These are phyloP conservation scores for Hiodon tergisus DNA, from an alignment of 2,113 vertebrate species.

Conservation along the genomic window DNA sequence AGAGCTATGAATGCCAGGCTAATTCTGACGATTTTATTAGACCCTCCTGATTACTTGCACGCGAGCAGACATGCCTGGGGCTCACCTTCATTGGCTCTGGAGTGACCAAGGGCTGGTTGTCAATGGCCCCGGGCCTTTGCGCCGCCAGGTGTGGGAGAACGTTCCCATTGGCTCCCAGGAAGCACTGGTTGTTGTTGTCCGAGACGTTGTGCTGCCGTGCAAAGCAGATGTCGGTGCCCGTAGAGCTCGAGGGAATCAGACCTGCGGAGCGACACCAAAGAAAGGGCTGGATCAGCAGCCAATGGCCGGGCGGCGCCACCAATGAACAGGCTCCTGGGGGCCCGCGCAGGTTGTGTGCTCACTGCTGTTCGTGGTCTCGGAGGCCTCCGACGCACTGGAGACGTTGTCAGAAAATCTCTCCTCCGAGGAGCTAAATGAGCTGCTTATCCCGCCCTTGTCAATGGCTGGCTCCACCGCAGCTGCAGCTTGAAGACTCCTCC, in stretches of 20 bases:
- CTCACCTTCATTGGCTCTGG: slow-evolving; percentile 83
- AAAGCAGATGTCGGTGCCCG: slow-evolving; percentile 78
- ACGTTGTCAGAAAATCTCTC: slow-evolving; percentile 85
- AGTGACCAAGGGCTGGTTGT: slow-evolving; percentile 88
- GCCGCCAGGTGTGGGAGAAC: slow-evolving; percentile 72
- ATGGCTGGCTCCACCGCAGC: slow-evolving; percentile 63
- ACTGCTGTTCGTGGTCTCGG: slow-evolving; percentile 76
- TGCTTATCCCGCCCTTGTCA: slow-evolving; percentile 61
- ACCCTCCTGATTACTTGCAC: no score
- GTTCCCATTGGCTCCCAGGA: slow-evolving; percentile 77
- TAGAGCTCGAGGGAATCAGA: slow-evolving; percentile 66
- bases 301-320: neutral
- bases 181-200: slow-evolving; percentile 92
- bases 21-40: no score
- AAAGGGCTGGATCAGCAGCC: no score
- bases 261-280: slow-evolving; percentile 52
- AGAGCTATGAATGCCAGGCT: no score
- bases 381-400: slow-evolving; percentile 89
- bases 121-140: slow-evolving; percentile 93
- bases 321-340: neutral
- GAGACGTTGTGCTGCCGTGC: slow-evolving; percentile 81
- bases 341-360: slow-evolving; percentile 42
- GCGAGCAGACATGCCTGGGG: neutral
- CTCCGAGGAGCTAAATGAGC: slow-evolving; percentile 69
- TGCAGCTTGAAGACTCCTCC: slow-evolving; percentile 63